These are phyloP conservation scores for Holocentrus rufus DNA, from an alignment of 2,797 vertebrate genomes.

Conservation along the genomic window DNA sequence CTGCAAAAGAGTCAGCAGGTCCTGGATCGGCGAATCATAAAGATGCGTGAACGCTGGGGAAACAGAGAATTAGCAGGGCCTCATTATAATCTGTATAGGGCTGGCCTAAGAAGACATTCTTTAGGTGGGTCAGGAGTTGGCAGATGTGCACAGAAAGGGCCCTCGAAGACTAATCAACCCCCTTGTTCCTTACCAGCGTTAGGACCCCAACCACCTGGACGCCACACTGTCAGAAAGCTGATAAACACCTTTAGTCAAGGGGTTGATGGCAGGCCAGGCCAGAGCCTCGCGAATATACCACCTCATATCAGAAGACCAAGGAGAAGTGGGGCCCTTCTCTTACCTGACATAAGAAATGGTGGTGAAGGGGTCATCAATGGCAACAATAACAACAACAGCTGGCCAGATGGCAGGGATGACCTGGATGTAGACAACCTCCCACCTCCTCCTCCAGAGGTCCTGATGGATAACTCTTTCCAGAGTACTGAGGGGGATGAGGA, in stretches of 20 bases:
- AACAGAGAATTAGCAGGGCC: slow-evolving; percentile 29
- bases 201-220: slow-evolving; percentile 63
- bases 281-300: slow-evolving; percentile 70
- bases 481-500: slow-evolving; percentile 53
- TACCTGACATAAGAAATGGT: slow-evolving; percentile 59
- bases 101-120: slow-evolving; percentile 71
- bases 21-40: slow-evolving; percentile 78
- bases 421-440: slow-evolving; percentile 85
- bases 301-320: slow-evolving; percentile 78
- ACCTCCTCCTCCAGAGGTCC: slow-evolving; percentile 91
- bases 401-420: slow-evolving; percentile 69
- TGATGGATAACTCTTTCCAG: slow-evolving; percentile 87
- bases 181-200: slow-evolving; percentile 41
- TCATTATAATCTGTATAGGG: slow-evolving; percentile 46
- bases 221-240: slow-evolving; percentile 87
- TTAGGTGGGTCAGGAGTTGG: slow-evolving; percentile 51
- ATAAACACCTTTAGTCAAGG: slow-evolving; percentile 90
- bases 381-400: slow-evolving; percentile 80
- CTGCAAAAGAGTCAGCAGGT: slow-evolving; percentile 82
- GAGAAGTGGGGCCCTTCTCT: slow-evolving; percentile 77
- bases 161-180: slow-evolving; percentile 41
- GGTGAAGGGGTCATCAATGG: slow-evolving; percentile 68
- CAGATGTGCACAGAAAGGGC: slow-evolving; percentile 53
- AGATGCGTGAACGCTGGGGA: slow-evolving; percentile 55
- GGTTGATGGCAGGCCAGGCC: slow-evolving; percentile 69